These are phyloP conservation scores for Ashinkailepas kermadecensis DNA, from an alignment of 2,888 invertebrate species.

Conservation along the genomic window DNA sequence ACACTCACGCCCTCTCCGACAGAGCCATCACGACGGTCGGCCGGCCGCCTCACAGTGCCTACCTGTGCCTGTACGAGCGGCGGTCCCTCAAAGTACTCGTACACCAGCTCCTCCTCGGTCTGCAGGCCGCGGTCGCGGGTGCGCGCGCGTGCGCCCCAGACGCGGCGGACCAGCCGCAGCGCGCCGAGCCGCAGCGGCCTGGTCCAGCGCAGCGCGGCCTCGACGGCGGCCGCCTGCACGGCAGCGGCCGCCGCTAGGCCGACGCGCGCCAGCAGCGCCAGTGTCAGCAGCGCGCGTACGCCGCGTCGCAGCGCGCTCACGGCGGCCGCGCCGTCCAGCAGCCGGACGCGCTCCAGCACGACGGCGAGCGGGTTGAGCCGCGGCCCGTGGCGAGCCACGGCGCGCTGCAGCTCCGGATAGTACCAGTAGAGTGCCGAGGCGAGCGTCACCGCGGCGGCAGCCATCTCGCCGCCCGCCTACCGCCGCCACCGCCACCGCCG, in stretches of 20 bases:
- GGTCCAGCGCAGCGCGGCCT: too few species aligned
- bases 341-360: background rate
- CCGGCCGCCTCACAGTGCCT: background rate
- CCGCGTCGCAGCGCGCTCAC: background rate
- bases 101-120: conserved; percentile 2
- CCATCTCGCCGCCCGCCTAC: background rate
- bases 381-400: background rate
- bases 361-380: background rate
- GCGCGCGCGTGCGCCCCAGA: background rate
- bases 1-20: background rate
- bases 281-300: background rate
- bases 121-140: background rate
- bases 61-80: conserved; percentile 12
- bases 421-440: background rate
- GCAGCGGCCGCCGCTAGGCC: background rate
- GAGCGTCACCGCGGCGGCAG: background rate
- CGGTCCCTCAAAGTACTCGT: conserved; percentile 15
- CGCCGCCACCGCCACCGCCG: background rate
- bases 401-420: background rate
- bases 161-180: background rate
- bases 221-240: background rate
- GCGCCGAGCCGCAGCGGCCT: too few species aligned
- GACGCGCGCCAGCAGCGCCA: background rate
- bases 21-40: background rate
- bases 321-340: background rate